Percentiles rank a stretch among this genome's conserved stretches.
These are phyloP conservation scores for Ylistrum balloti DNA, from an alignment of 1,140 invertebrate species.

Conservation along the genomic window DNA sequence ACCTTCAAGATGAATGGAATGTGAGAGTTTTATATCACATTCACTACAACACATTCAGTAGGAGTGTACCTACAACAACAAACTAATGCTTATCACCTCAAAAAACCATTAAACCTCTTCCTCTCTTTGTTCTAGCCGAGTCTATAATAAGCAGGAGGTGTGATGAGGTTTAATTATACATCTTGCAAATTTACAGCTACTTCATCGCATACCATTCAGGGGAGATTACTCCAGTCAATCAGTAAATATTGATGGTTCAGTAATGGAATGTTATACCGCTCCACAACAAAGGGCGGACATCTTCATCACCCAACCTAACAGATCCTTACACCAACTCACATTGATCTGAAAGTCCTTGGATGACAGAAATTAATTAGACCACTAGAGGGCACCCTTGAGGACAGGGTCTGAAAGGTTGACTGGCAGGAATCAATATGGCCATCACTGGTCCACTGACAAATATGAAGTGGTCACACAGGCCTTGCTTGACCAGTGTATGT, in stretches of 20 bases:
- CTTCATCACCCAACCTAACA: constrained; percentile 6
- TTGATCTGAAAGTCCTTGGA: constrained; percentile 7
- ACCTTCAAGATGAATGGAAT: neutral
- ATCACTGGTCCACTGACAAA: constrained; percentile 8
- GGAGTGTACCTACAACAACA: neutral
- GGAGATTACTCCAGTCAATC: constrained; percentile 32
- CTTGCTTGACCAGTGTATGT: neutral
- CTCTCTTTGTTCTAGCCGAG: neutral
- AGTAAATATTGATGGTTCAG: constrained; percentile 30
- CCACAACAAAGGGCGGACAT: constrained; percentile 19
- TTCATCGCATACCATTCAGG: neutral
- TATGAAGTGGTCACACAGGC: neutral
- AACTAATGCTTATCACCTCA: neutral
- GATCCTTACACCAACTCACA: constrained; percentile 14
- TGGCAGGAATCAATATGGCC: neutral
- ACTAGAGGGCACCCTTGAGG: constrained; percentile 6
- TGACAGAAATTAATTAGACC: constrained; percentile 25
- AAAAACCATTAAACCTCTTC: neutral
- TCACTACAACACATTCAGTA: no score
- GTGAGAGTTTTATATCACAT: neutral
- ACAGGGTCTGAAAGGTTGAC: neutral
- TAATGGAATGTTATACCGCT: constrained; percentile 34
- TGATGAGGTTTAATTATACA: constrained; percentile 33
- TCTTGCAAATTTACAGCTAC: neutral
- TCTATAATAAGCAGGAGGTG: neutral